phyloP scores from a whole-genome alignment of 2,797 vertebrate species.

The Coluber constrictor region DNA sequence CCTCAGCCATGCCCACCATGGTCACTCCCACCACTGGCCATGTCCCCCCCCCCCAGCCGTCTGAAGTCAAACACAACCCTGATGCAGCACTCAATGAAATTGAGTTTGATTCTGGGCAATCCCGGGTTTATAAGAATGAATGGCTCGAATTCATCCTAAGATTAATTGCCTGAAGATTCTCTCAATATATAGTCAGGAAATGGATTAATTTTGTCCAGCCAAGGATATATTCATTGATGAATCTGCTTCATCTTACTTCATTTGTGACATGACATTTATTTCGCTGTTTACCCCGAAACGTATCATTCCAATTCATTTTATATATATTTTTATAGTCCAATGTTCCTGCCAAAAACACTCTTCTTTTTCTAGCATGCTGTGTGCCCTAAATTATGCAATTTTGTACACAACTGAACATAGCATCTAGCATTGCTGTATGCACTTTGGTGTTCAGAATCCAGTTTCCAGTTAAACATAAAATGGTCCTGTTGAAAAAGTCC shows the following conservation, averaged over 20 bases:
- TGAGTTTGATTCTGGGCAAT: no score
- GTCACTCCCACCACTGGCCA: no score
- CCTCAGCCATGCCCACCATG: no score
- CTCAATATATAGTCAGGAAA: neutral
- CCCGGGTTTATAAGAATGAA: neutral
- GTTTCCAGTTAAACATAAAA: neutral
- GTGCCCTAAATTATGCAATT: neutral
- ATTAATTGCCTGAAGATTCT: neutral
- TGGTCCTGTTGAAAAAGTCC: neutral
- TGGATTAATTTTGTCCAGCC: neutral
- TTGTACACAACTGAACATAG: neutral
- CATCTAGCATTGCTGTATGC: no score
- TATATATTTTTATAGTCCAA: neutral
- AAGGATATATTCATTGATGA: neutral
- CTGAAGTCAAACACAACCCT: no score
- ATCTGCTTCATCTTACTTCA: neutral
- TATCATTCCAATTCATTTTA: neutral
- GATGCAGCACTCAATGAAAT: no score
- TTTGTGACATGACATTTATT: neutral
- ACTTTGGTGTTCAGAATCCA: neutral
- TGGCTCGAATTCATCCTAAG: neutral
- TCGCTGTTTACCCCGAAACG: neutral
- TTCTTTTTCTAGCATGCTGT: neutral
- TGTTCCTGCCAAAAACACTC: neutral
- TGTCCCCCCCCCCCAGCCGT: accelerated